These are phyloP conservation scores for Monarcha castaneiventris DNA, from an alignment of 2,113 vertebrate genomes.

Conservation along the genomic window DNA sequence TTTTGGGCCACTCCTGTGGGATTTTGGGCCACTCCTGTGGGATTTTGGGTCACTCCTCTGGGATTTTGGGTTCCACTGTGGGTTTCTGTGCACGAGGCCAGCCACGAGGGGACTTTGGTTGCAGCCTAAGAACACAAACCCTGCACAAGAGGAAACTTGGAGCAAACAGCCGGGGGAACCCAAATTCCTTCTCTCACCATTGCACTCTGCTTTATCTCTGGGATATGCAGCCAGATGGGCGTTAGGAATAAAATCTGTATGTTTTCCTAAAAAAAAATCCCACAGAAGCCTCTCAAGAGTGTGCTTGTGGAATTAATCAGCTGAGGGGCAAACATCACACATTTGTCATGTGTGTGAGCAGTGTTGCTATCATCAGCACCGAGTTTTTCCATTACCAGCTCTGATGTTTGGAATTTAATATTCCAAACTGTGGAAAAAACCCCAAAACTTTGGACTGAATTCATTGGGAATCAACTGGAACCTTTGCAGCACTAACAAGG, in stretches of 20 bases:
- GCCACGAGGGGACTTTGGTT: neutral
- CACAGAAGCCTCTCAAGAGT: neutral
- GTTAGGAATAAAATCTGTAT: neutral
- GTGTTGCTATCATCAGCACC: neutral
- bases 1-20: neutral
- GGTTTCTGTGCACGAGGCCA: neutral
- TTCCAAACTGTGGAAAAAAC: neutral
- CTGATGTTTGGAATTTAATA: neutral
- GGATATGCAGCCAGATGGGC: neutral
- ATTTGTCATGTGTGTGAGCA: neutral
- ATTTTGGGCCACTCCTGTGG: neutral
- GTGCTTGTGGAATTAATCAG: neutral
- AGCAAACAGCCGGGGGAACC: neutral
- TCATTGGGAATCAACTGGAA: neutral
- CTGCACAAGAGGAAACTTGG: neutral
- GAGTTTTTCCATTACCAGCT: neutral
- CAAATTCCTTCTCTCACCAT: neutral
- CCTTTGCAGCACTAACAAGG: neutral
- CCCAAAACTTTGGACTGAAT: neutral
- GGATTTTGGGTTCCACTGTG: neutral
- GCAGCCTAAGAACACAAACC: neutral
- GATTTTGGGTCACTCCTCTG: neutral
- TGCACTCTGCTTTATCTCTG: neutral
- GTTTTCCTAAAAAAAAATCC: neutral
- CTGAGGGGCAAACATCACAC: neutral